phyloP scores from a whole-genome alignment of 2,888 invertebrate genomes.

The Torymus tubicola region DNA sequence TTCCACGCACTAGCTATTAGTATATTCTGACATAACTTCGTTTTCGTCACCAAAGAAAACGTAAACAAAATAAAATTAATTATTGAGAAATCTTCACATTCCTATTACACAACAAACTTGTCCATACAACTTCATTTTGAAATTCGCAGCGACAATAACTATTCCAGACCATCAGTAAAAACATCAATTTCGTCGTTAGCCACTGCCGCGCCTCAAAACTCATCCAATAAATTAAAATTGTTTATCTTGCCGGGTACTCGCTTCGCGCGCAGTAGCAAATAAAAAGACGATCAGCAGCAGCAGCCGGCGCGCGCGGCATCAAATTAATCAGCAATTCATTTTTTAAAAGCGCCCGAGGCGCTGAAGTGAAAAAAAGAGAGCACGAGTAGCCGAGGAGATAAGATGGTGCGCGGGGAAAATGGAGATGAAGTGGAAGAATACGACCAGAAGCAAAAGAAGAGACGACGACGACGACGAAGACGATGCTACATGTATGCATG shows the following conservation, averaged over 20 bases:
- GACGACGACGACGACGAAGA: neutral
- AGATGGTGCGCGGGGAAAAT: conserved; percentile 36
- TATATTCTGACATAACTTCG: too few species aligned
- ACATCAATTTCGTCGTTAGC: too few species aligned
- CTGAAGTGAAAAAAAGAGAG: conserved; percentile 39
- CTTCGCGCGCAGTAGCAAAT: neutral
- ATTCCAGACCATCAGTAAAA: too few species aligned
- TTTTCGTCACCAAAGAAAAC: too few species aligned
- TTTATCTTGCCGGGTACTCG: conserved; percentile 9
- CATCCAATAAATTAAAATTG: conserved; percentile 31
- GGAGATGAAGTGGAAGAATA: conserved; percentile 57
- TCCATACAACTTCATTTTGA: too few species aligned
- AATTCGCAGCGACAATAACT: too few species aligned
- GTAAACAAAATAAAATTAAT: too few species aligned
- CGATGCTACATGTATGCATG: neutral
- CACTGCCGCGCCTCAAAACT: neutral
- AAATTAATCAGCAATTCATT: conserved; percentile 41
- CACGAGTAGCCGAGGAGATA: conserved; percentile 18
- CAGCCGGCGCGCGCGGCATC: conserved; percentile 3
- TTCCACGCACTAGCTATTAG: too few species aligned
- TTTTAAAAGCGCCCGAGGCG: conserved; percentile 34
- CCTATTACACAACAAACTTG: too few species aligned
- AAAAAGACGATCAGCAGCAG: neutral
- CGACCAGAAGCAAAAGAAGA: conserved; percentile 25
- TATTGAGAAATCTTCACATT: too few species aligned